Evolutionary conservation across 2,888 invertebrate species (phyloP), one percentile per base, ranked within the genome.

Genomic region (Drosophila atripex): DNA sequence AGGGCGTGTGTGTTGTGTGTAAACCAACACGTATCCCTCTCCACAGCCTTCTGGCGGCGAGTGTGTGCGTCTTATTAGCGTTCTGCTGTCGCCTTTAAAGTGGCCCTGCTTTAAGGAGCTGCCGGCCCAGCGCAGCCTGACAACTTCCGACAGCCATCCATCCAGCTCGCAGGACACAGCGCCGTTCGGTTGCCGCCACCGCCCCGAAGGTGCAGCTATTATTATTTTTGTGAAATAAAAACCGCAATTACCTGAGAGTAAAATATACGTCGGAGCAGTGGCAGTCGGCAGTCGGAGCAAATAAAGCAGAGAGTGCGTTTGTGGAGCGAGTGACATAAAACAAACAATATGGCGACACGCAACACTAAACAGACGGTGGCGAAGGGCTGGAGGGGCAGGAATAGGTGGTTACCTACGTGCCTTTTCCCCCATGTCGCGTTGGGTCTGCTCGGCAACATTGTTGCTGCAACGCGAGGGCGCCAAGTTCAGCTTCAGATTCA

Each of bases 321-420:
- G 68, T 56, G 52, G 35, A 59, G 74, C 51, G 53, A 53, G 77
- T 64, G 77, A 76, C 78, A 84, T 85, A 76, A 88, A 76, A 87
- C 73, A 84, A 86, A 84, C 87, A 84, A 88, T 84, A 88, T 85
- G 82, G 88, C 85, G 72, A 87, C 84, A 84, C 84, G 88, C 84
- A 87, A 87, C 86, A 84, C 82, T 75, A 84, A 84, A 53, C 82
- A 63, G 61, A 23, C 68, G 52, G 35, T 14, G 38, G 38, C 14
- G 38, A 7, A 1, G 38, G 14, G 12, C 38, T 14, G 14, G 35
- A 12, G 14, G 11, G 14, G 21, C 6, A 18, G 6, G 18, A n/a
- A 8, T 9, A 23, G 5, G 45, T 16, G 47, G 32, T 50, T 50
- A 32, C 41, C 49, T 56, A 41, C 41, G 7, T 28, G 28, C 28